Base-by-base conservation (phyloP, 2,797 vertebrate species). In the Karalla daura region DNA sequence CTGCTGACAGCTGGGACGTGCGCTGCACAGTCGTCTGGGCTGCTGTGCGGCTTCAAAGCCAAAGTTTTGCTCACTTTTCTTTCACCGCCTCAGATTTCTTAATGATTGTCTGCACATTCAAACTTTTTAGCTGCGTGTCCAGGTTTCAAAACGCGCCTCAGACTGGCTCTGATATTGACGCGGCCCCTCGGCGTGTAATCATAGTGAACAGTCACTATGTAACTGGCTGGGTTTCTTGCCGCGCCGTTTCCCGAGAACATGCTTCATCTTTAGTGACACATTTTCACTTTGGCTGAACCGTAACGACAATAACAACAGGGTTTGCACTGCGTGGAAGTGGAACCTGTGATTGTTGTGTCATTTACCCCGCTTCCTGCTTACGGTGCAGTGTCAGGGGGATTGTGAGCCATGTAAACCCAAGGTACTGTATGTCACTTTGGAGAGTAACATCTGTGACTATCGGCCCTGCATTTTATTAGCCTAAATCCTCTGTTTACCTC, bases 401-500 rank as follows among this genome's bases (percentile, higher is more conserved):
- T 50, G 56, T 51, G 54, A 80, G 51, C 58, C 63, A 65, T 81
- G 71, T 86, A 90, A 89, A 69, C 87, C 66, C 60, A 20, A 24
- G 79, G 55, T 80, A 71, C 73, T 90, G 84, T 65, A 76, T 84
- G 81, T 74, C 80, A 80, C 76, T 81, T 83, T 78, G 52, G 76
- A 82, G 77, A 82, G 71, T 74, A 85, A 81, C 85, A 85, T 86
- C 77, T 85, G 82, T 84, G 80, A 87, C 73, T 91, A 88, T 91
- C 88, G 91, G 88, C 85, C 88, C 91, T 76, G 81, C 70, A 91
- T 88, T 69, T 78, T 91, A 93, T 94, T 93, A 92, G 85, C 63
- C 72, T 64, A 89, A 83, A 89, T 92, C 86, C 85, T 80, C 58
- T 70, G 90, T 92, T 89, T 89, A 87, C 85, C 60, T 41, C 74